Conservation (phyloP, 2,888 invertebrate genomes). For the Drosophila anceps region DNA sequence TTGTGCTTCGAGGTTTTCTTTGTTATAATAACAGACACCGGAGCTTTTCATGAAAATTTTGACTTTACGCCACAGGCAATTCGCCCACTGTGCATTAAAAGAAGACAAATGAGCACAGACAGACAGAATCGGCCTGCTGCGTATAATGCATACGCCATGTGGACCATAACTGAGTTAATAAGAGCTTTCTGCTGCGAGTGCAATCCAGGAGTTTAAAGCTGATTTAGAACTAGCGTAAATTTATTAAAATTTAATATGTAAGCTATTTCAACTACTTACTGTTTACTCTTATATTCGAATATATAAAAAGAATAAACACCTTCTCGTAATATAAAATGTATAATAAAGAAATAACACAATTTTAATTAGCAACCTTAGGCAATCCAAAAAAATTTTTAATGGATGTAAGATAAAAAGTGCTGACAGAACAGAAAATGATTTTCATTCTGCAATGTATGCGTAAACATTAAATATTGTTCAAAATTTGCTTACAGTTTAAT, state of each 20-base stretch:
- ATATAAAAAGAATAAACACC: no score
- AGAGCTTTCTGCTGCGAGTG: neutral
- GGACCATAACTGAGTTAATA: neutral
- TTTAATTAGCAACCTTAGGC: no score
- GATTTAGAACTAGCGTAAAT: neutral
- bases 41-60: neutral
- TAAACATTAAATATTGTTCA: neutral
- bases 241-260: neutral
- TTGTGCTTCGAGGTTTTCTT: no score
- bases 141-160: conserved; percentile 40
- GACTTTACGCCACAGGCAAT: neutral
- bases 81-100: neutral
- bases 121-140: conserved; percentile 18
- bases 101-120: conserved; percentile 4
- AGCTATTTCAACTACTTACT: no score
- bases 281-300: no score
- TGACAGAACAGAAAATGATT: no score
- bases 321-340: no score
- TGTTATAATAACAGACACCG: neutral
- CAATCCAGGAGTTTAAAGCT: neutral
- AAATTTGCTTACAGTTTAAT: neutral
- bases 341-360: no score
- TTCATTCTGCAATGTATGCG: no score
- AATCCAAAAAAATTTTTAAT: no score
- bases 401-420: no score